Base-by-base conservation (phyloP, 2,888 invertebrate genomes). In the Cheiracanthium punctorium region DNA sequence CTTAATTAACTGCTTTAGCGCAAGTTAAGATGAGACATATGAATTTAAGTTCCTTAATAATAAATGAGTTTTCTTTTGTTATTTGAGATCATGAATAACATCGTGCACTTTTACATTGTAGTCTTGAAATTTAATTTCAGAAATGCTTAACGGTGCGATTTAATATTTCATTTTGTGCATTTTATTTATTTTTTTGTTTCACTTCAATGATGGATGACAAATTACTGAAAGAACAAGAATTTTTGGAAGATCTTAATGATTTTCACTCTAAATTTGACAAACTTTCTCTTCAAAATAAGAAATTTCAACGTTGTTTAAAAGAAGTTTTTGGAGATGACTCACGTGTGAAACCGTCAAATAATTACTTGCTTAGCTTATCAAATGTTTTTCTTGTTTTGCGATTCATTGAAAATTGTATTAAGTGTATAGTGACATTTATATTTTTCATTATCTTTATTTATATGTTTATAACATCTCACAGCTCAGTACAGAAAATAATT, bases 401-500 rank as follows among this genome's bases (percentile, higher is more conserved):
- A 10, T 69, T 79, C 12, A 17, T 85, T 12, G 41, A 37, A 10
- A 74, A 30, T 14, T 28, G 67, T 64, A 28, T 85, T 5, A 85
- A 79, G 41, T 77, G 52, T 80, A 32, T 85, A 17, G 20, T 80
- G n/a, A 70, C 84, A 0, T 43, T 37, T 14, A 72, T 67, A 24
- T 76, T 88, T 7, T 12, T 75, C 24, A 14, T 80, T 1, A 30
- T 80, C 10, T 80, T 88, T 58, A 29, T 88, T 10, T 88, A 88
- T 76, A 74, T 76, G 70, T 85, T 88, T 75, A 65, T 88, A 33
- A 79, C 86, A 2, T 88, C 76, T 24, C 88, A 89, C 37, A 88
- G 80, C 90, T 93, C 94, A 29, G 93, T 95, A 14, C 94, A 95
- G 88, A 94, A 94, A 91, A 93, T 94, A 89, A 92, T 95, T 89